These are phyloP conservation scores for Dromococcyx pavoninus DNA, from an alignment of 2,797 vertebrate species.

Conservation along the genomic window DNA sequence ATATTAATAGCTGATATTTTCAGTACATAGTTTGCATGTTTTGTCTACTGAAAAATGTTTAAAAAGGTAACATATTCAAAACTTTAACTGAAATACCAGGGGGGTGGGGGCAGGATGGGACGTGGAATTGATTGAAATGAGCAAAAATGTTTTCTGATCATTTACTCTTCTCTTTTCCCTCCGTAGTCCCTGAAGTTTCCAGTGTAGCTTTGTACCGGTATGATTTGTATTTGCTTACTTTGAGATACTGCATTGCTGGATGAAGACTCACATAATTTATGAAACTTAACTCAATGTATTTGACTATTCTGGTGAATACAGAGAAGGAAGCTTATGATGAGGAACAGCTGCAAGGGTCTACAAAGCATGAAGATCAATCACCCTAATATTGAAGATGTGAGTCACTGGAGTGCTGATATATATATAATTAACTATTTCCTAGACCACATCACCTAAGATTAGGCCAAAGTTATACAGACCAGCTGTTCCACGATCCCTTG, in stretches of 20 bases:
- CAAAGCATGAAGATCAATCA: neutral
- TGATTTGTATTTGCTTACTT: neutral
- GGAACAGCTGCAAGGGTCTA: conserved; percentile 11
- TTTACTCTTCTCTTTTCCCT: neutral
- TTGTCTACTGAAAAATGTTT: neutral
- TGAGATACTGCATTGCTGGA: neutral
- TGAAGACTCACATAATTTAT: neutral
- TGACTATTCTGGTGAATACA: neutral
- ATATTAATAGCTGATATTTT: neutral
- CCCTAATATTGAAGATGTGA: neutral
- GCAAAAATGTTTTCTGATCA: neutral
- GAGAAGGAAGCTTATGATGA: neutral
- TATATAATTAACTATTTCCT: conserved; percentile 41
- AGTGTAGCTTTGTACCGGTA: neutral
- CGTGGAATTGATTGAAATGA: neutral
- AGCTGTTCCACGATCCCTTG: neutral
- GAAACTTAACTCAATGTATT: neutral
- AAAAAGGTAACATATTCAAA: neutral
- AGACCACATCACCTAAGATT: conserved; percentile 34
- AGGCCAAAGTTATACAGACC: conserved; percentile 25
- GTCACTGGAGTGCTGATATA: conserved; percentile 8
- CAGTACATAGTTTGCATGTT: neutral
- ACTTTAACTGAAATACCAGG: neutral
- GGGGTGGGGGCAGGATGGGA: accelerated
- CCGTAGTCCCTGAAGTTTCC: neutral